Percentiles rank a stretch among this genome's conserved stretches.
Evolutionary conservation across 2,797 vertebrate genomes (phyloP).

Genomic region (Paramormyrops hopkinsi): DNA sequence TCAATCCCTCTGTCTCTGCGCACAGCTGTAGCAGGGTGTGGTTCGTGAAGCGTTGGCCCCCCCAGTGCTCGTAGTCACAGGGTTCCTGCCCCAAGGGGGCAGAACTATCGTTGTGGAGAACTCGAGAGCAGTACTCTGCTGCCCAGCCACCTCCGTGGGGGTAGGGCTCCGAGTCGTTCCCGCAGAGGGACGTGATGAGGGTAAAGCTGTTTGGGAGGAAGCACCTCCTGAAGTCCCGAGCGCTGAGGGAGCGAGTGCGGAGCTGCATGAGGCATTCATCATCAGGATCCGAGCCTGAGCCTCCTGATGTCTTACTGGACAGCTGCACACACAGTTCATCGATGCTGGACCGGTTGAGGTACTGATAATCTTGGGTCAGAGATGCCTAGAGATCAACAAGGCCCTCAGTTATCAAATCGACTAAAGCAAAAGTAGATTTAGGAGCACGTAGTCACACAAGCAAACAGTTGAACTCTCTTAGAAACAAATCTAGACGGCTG

Average conservation of each 20-base stretch:
- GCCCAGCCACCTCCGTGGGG: constrained; percentile 62
- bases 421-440: neutral
- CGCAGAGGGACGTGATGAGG: constrained; percentile 61
- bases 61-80: constrained; percentile 65
- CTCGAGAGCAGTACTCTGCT: constrained; percentile 55
- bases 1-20: constrained; percentile 51
- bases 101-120: constrained; percentile 44
- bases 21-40: constrained; percentile 59
- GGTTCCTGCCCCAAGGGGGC: constrained; percentile 33
- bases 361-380: constrained; percentile 51
- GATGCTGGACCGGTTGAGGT: constrained; percentile 64
- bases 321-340: constrained; percentile 68
- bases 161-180: constrained; percentile 46
- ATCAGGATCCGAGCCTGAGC: constrained; percentile 33
- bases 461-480: neutral
- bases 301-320: constrained; percentile 34
- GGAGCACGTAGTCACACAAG: neutral
- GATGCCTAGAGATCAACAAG: constrained; percentile 51
- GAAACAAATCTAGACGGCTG: neutral
- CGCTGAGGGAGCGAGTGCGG: constrained; percentile 58
- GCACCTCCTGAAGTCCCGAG: constrained; percentile 70
- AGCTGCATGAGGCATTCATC: constrained; percentile 62
- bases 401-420: neutral
- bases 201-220: constrained; percentile 71
- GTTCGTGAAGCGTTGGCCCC: constrained; percentile 53